Evolutionary conservation across 23 tunicate species (phyloP), one percentile per base, ranked within the genome.

Genomic region (Aplidium turbinatum): DNA sequence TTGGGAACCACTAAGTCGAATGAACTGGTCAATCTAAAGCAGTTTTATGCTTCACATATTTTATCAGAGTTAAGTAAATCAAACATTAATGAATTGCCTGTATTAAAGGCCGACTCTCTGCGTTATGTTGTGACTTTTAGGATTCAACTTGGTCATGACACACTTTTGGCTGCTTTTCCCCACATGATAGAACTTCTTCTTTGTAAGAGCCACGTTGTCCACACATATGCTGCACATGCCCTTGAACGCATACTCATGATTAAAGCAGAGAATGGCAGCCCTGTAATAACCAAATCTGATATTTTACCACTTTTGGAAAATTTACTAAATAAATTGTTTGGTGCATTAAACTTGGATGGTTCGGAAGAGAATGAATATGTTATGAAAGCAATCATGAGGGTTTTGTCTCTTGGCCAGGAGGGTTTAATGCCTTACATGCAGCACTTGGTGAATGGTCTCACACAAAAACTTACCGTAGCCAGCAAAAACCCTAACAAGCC

Each of bases 401-500:
- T 79, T 1, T 33, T 84, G 11, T 91, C 91, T 0, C 80, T 84
- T 19, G 57, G 74, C 16, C 81, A 79, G 39, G 91, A 84, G 53
- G 39, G 19, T 24, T 25, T 91, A 0, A 19, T 84, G 21, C 86
- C 86, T 9, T 91, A 84, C 70, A 91, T 91, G 82, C 48, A 57
- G 9, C 51, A 51, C 16, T 39, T 91, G 1, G 97, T 91, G 31
- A 64, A 78, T 40, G 91, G 89, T 22, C 53, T 91, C 4, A 39
- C 75, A 3, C 72, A 91, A 61, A 83, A 91, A 57, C 83, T 91
- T 27, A 60, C 55, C 7, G 31, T 31, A 9, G 84, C 72, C 23
- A 70, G 87, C 72, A 84, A 79, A 81, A 93, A 93, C 60, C 98
- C 98, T 25, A 86, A 70, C 82, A 93, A 86, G 60, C 98, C 98